Evolutionary conservation across 2,797 vertebrate species (phyloP), one percentile per base, ranked within the genome.

Genomic region (Knipowitschia caucasica): DNA sequence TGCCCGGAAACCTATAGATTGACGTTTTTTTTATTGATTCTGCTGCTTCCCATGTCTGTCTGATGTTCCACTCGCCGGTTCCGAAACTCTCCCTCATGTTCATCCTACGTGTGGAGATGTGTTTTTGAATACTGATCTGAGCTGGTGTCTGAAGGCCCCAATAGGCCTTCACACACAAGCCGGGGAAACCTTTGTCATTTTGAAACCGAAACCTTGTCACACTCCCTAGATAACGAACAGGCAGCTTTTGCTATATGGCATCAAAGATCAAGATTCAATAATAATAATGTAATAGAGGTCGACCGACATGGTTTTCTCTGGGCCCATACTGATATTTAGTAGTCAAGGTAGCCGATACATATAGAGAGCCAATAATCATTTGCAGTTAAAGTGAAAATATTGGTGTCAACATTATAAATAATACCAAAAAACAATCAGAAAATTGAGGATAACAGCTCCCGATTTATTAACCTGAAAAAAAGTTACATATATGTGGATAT

Each of bases 1-100:
- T 93, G 90, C 91, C 91, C 91, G 94, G 92, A 94, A 92, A 84
- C 92, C 90, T 90, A 75, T 81, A 87, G 84, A 85, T 66, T 80
- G 46, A 80, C 87, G 80, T 83, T 79, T 82, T 89, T 81, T 86
- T 85, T 83, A 79, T 80, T 69, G 64, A 29, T 64, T 25, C 11
- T 50, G 14, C 23, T 20, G 8, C 33, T 38, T 12, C 33, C 35
- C 27, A 4, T 36, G 33, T 51, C 33, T 36, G 33, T 51, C 33
- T 26, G 23, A 36, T 14, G 10, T 38, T 17, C 33, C 7, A 36
- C 23, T 38, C 21, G 5, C 43, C 40, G 5, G 31, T 56, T 59
- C 11, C 1, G 10, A 23, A 23, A 12, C 36, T 39, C 34, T 73
- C 71, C 53, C 53, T 67, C 53, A 11, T 62, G 50, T 75, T 58